Conservation (phyloP, 1,140 invertebrate genomes). For the Ostrea edulis region DNA sequence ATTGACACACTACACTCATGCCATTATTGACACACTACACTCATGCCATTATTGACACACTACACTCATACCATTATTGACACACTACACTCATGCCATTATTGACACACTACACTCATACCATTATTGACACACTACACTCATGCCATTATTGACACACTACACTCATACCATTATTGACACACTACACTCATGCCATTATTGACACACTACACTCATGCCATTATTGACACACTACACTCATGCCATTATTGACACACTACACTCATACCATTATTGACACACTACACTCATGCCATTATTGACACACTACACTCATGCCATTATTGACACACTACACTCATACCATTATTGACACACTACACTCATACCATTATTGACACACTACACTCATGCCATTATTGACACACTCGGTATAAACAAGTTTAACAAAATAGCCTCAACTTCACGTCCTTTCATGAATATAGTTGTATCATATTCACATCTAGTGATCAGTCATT, state of each 20-base stretch:
- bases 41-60: not conserved
- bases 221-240: not conserved
- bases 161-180: not conserved
- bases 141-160: not conserved
- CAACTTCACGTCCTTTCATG: too few relatives aligned
- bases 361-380: not conserved
- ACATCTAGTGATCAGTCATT: too few relatives aligned
- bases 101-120: not conserved
- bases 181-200: not conserved
- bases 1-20: not conserved
- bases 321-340: not conserved
- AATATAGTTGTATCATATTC: too few relatives aligned
- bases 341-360: not conserved
- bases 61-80: not conserved
- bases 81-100: not conserved
- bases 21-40: not conserved
- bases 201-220: not conserved
- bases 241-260: not conserved
- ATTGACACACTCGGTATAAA: too few relatives aligned
- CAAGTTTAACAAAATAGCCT: too few relatives aligned
- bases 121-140: not conserved
- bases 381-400: not conserved
- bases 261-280: not conserved
- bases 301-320: not conserved
- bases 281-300: not conserved